Base-by-base conservation (phyloP, 2,113 vertebrate genomes). In the Amazona vittata region DNA sequence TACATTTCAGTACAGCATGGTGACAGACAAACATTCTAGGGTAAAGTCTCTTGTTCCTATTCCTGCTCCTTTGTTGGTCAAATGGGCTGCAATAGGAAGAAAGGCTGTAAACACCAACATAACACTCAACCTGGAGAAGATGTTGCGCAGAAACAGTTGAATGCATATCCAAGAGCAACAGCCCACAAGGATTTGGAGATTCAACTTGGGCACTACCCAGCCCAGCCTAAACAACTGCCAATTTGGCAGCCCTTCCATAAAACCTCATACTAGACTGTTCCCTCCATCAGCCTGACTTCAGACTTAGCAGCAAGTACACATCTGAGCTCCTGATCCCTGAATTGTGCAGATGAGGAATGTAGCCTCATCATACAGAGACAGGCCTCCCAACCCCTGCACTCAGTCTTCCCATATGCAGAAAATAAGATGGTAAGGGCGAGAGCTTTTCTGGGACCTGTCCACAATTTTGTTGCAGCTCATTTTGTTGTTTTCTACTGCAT, bases 311-410 rank as follows among this genome's bases (percentile, higher is more conserved):
- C 49, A n/a, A 62, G 39, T 11, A 29, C 24, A 15, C 11, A 41
- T 7, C 21, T 15, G n/a, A 39, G 26, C 19, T 31, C 39, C 65
- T 55, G 26, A 82, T 4, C 18, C 14, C 14, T 7, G 1, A 25
- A 41, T 2, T 65, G 26, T 21, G 22, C 2, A 2, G 15, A 35
- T 19, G 26, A 25, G 33, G 26, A 47, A 57, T 0, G 1, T 2
- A 69, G 18, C 18, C 47, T 60, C 21, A 90, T 39, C 53, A 41
- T 12, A 52, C 5, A 64, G 12, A 52, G 22, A 35, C 25, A 13
- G 29, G 10, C 8, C 9, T 78, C 33, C 59, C 57, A 59, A 81
- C 10, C 5, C 8, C 47, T 22, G 1, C 24, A 26, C 24, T 43
- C 50, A 12, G 17, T 8, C 47, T 25, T 77, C 37, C 17, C 41